Evolutionary conservation across 1,140 invertebrate genomes (phyloP).

Genomic region (Drosophila mayri): DNA sequence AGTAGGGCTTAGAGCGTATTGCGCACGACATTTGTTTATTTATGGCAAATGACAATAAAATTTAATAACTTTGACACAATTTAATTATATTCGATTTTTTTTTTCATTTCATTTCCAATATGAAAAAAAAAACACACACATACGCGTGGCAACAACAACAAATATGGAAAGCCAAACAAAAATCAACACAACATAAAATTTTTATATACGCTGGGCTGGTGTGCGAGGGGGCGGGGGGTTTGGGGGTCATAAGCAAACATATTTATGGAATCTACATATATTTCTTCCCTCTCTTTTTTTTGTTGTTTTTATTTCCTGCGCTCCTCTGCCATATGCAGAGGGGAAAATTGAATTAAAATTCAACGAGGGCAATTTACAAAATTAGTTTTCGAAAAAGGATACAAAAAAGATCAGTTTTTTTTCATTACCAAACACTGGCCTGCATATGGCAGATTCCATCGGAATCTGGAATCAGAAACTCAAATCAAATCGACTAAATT

Average conservation of each 20-base stretch:
- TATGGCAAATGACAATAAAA: conserved; percentile 66
- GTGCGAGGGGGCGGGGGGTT: neutral
- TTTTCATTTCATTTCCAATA: conserved; percentile 25
- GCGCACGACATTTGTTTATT: conserved; percentile 64
- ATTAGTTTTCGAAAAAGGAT: conserved; percentile 28
- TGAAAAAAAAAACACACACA: conserved; percentile 6
- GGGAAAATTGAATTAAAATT: conserved; percentile 51
- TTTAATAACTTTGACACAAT: conserved; percentile 74
- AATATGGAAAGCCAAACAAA: conserved; percentile 30
- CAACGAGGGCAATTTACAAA: conserved; percentile 47
- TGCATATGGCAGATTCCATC: conserved; percentile 13
- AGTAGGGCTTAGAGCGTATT: conserved; percentile 49
- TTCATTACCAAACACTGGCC: conserved; percentile 21
- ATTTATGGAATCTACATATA: conserved; percentile 29
- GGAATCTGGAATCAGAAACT: conserved; percentile 6
- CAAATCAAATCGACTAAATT: conserved; percentile 43
- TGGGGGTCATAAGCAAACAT: conserved; percentile 37
- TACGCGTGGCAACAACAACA: conserved; percentile 12
- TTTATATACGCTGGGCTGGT: conserved; percentile 4
- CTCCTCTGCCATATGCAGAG: conserved; percentile 25
- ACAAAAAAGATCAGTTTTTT: conserved; percentile 12
- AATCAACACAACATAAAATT: conserved; percentile 42
- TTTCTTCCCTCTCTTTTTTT: neutral
- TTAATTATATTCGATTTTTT: conserved; percentile 69
- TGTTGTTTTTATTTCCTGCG: neutral